Percentiles rank a stretch among this genome's conserved stretches.
These are phyloP conservation scores for Agrotis segetum DNA, from an alignment of 2,888 invertebrate genomes.

Conservation along the genomic window DNA sequence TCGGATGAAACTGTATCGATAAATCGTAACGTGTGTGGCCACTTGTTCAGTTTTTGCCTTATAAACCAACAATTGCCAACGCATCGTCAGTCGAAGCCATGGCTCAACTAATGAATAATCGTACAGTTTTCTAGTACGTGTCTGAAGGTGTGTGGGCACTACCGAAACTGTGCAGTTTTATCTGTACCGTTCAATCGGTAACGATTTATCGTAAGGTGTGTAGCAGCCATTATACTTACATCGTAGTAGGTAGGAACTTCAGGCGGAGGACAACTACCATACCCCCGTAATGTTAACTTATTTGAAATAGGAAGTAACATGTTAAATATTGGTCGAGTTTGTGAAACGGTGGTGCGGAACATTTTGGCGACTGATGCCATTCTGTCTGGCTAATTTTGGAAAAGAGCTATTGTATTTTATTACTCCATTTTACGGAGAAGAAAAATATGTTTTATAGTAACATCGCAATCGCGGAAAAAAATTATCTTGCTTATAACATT, in stretches of 20 bases:
- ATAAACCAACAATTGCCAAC: too few relatives aligned
- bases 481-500: neutral
- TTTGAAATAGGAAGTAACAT: neutral
- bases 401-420: conserved; percentile 1
- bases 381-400: neutral
- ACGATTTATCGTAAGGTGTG: too few relatives aligned
- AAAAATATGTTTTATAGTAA: neutral
- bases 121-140: too few relatives aligned
- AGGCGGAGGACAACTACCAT: conserved; percentile 15
- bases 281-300: neutral
- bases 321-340: neutral
- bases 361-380: conserved; percentile 31
- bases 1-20: too few relatives aligned
- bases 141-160: too few relatives aligned
- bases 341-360: neutral
- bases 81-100: too few relatives aligned
- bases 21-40: too few relatives aligned
- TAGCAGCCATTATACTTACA: too few relatives aligned
- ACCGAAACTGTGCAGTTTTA: too few relatives aligned
- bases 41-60: too few relatives aligned
- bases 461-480: neutral
- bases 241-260: conserved; percentile 67
- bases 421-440: neutral
- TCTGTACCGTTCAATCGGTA: too few relatives aligned
- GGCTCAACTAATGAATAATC: too few relatives aligned